phyloP scores from a whole-genome alignment of 2,797 vertebrate species.

The Semaprochilodus insignis region DNA sequence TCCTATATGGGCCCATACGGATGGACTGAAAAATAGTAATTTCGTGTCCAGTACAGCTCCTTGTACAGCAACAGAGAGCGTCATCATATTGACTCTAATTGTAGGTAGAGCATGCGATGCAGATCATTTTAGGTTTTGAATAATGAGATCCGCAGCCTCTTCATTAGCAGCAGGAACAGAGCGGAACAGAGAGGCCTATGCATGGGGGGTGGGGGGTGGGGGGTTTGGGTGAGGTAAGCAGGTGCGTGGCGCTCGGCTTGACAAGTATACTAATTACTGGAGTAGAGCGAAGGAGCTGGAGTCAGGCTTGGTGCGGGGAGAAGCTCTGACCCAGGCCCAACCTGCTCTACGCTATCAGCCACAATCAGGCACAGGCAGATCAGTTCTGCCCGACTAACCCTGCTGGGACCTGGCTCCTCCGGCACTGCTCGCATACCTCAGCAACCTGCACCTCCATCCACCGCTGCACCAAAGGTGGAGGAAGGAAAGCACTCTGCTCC shows the following conservation, averaged over 20 bases:
- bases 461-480: slow-evolving; percentile 63
- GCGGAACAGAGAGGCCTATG: slow-evolving; percentile 50
- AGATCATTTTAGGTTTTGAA: slow-evolving; percentile 80
- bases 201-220: slow-evolving; percentile 54
- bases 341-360: slow-evolving; percentile 80
- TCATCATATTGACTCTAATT: slow-evolving; percentile 68
- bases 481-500: slow-evolving; percentile 69
- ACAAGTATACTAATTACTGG: slow-evolving; percentile 99
- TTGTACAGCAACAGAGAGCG: neutral
- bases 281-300: slow-evolving; percentile 88
- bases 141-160: slow-evolving; percentile 92
- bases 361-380: slow-evolving; percentile 97
- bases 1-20: slow-evolving; percentile 31
- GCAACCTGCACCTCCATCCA: slow-evolving; percentile 79
- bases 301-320: slow-evolving; percentile 90
- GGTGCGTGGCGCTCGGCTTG: slow-evolving; percentile 92
- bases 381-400: slow-evolving; percentile 99
- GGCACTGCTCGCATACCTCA: neutral
- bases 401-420: slow-evolving; percentile 89
- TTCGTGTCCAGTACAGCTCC: neutral
- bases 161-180: slow-evolving; percentile 81
- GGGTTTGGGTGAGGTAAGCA: slow-evolving; percentile 89
- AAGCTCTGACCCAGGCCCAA: slow-evolving; percentile 85
- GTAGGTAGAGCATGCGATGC: slow-evolving; percentile 8
- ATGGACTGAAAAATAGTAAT: neutral